Percentiles rank a stretch among this genome's conserved stretches.
Conservation (phyloP, 2,113 vertebrate genomes). For the Crotalus tigris region DNA sequence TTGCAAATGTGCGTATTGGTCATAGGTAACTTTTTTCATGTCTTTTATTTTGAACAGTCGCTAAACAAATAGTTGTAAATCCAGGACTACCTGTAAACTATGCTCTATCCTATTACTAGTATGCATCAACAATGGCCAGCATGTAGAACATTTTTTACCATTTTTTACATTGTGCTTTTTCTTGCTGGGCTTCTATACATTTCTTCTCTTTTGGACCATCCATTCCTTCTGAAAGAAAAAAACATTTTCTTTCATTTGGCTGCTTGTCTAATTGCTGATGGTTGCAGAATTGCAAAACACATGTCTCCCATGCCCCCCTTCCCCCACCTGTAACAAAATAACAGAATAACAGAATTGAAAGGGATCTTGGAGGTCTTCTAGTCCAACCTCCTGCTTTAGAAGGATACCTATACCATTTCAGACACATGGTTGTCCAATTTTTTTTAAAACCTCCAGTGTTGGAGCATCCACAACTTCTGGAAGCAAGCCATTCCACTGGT, state of each 20-base stretch:
- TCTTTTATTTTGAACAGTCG: not conserved
- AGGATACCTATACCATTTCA: not conserved
- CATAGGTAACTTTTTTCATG: not conserved
- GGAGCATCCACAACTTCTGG: not conserved
- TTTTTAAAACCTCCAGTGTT: not conserved
- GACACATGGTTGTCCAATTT: not conserved
- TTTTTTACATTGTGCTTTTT: not conserved
- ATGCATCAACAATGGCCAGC: not conserved
- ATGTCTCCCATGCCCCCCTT: not conserved
- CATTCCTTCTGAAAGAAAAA: not conserved
- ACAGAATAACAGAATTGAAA: not conserved
- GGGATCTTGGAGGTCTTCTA: not conserved
- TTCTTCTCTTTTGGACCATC: not conserved
- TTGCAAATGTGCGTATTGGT: not conserved
- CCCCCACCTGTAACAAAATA: not conserved
- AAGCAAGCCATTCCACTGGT: not conserved
- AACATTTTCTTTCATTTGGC: not conserved
- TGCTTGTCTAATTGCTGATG: not conserved
- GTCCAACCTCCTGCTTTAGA: not conserved
- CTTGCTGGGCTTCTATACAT: not conserved
- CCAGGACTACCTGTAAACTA: not conserved
- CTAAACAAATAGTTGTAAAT: not conserved
- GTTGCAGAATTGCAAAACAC: not conserved
- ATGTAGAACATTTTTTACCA: not conserved
- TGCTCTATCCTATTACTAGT: not conserved